phyloP scores from a whole-genome alignment of 2,113 vertebrate genomes.

The Pontoporia blainvillei region DNA sequence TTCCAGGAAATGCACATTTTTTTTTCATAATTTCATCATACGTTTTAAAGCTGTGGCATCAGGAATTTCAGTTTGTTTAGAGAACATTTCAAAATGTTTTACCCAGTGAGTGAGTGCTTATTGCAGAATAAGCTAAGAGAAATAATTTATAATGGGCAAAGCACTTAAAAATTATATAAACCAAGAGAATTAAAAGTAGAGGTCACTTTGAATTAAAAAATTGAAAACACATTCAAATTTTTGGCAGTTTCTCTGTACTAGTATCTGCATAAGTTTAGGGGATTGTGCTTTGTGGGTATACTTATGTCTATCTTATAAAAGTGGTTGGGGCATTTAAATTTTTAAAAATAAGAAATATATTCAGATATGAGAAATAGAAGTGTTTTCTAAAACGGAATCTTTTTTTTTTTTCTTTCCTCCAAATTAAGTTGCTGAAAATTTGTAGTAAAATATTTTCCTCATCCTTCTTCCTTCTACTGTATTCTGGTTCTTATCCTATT shows the following conservation, averaged over 20 bases:
- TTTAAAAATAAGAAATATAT: slow-evolving; percentile 25
- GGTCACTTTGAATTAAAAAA: slow-evolving; percentile 5
- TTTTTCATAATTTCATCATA: background rate
- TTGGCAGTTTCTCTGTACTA: background rate
- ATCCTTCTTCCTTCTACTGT: background rate
- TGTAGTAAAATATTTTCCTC: slow-evolving; percentile 16
- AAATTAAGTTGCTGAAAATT: slow-evolving; percentile 42
- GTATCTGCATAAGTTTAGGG: background rate
- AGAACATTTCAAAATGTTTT: slow-evolving; percentile 39
- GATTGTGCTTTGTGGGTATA: background rate
- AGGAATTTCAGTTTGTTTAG: slow-evolving; percentile 33
- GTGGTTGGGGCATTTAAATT: background rate
- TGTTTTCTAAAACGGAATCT: background rate
- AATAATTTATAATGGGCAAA: slow-evolving; percentile 37
- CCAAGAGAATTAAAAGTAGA: background rate
- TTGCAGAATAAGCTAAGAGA: slow-evolving; percentile 2
- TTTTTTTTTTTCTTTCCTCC: no score
- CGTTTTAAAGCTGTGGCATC: background rate
- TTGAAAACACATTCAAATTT: slow-evolving; percentile 17
- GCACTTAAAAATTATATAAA: slow-evolving; percentile 1
- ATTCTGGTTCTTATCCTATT: background rate
- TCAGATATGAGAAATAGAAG: slow-evolving; percentile 28
- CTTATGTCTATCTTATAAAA: slow-evolving; percentile 13
- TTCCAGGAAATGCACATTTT: background rate
- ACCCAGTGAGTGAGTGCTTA: background rate